These are phyloP conservation scores for Sebastes steindachneri DNA, from an alignment of 2,797 vertebrate genomes.

Conservation along the genomic window DNA sequence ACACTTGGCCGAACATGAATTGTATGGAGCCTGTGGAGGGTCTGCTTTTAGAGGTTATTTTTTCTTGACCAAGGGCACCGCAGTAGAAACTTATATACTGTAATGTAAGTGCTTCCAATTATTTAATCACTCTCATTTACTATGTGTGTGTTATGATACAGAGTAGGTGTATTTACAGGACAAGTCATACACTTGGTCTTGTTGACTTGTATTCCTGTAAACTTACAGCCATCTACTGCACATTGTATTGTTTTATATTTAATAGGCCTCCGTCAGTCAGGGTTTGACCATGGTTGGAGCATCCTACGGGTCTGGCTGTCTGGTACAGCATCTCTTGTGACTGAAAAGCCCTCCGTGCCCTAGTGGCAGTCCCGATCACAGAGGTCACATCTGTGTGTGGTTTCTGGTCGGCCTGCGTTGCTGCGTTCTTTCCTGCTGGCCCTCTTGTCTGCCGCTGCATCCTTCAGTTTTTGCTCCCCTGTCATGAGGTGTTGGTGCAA, in stretches of 20 bases:
- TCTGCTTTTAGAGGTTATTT: not conserved
- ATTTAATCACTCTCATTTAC: not conserved
- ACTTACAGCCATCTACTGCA: not conserved
- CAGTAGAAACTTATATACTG: not conserved
- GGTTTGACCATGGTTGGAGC: no score
- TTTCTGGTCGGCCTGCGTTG: no score
- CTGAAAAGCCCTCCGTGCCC: no score
- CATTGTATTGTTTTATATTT: not conserved
- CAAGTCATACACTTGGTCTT: not conserved
- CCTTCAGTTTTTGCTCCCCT: no score
- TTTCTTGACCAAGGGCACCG: not conserved
- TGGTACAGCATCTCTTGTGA: no score
- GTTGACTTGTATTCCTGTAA: not conserved
- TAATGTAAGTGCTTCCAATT: not conserved
- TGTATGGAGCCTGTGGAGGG: not conserved
- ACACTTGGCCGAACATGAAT: not conserved
- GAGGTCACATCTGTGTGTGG: no score
- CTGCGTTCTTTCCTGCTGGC: no score
- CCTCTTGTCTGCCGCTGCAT: no score
- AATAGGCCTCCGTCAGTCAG: no score
- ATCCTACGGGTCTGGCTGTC: no score
- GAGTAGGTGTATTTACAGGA: not conserved
- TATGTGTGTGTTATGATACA: not conserved
- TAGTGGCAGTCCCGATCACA: no score
- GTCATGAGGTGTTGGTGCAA: no score